Evolutionary conservation across 2,797 vertebrate genomes (phyloP), one percentile per base, ranked within the genome.

Genomic region (Selene dorsalis): DNA sequence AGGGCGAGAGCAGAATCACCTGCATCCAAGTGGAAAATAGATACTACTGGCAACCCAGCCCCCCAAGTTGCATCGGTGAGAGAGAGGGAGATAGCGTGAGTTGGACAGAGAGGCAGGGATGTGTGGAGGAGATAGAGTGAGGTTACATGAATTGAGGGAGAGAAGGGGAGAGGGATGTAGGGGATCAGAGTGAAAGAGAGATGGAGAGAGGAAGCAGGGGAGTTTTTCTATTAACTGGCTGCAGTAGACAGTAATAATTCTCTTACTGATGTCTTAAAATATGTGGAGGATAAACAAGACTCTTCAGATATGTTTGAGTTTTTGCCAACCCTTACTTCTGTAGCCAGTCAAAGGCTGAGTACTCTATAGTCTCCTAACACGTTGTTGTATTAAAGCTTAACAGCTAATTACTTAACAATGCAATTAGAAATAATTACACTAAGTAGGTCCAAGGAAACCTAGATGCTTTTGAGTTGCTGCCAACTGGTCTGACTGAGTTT

Each of bases 11-110:
- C 87, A 96, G 94, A 93, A 99, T 99, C 96, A 98, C 97, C 92
- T 99, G 98, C 92, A 98, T 99, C 92, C 98, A 99, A 94, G 97
- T 98, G 94, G 97, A 99, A 95, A 99, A 99, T 93, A 95, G 98
- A 87, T 99, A 97, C 95, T 99, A 97, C 95, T 99, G 98, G 98
- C 97, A 98, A 91, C 98, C 98, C 89, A 98, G 96, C 91, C 98
- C 97, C 85, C 97, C 97, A 73, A 95, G 96, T 77, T 99, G 98
- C 95, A 99, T 99, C 80, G 97, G 98, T 99, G 95, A 95, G 96
- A 87, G 77, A 52, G 70, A 38, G 69, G 47, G 71, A 61, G 55
- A 64, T 60, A 11, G 79, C 47, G 75, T 52, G 67, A 74, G 69
- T 16, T 80, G 48, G 71, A 62, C 69, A 72, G 68, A 63, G 75